Evolutionary conservation across 2,113 vertebrate species (phyloP).

Genomic region (Phainopepla nitens): DNA sequence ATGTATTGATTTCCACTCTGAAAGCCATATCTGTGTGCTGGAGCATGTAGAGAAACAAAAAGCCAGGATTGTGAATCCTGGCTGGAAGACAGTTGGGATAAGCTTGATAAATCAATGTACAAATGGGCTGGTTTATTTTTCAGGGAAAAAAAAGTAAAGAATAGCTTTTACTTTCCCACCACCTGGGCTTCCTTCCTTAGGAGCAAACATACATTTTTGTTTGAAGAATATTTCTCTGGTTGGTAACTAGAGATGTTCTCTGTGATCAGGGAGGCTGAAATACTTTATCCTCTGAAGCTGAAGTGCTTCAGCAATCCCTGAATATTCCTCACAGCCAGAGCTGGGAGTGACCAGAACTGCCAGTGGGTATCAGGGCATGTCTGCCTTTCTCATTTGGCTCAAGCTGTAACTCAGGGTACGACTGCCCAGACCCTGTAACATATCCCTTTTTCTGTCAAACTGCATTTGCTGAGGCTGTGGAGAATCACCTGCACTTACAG

Average conservation of each 20-base stretch:
- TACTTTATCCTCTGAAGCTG: background rate
- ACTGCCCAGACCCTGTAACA: background rate
- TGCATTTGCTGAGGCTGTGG: background rate
- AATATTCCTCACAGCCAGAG: background rate
- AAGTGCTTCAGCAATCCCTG: background rate
- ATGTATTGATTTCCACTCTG: slow-evolving; percentile 4
- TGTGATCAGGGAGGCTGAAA: background rate
- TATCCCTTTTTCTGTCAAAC: background rate
- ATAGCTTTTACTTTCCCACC: background rate
- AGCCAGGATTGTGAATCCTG: background rate
- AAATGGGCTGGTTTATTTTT: background rate
- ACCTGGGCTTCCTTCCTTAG: background rate
- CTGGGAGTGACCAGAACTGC: background rate
- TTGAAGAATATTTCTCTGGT: background rate
- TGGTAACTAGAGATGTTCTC: background rate
- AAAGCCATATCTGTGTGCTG: background rate
- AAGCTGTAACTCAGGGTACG: background rate
- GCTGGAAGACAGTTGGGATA: background rate
- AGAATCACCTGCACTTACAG: background rate
- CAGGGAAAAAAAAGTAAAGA: background rate
- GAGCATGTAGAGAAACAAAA: background rate
- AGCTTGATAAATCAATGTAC: slow-evolving; percentile 14
- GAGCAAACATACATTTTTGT: background rate
- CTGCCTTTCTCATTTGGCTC: background rate
- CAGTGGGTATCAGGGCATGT: background rate